Conservation (phyloP, 2,888 invertebrate species). For the Caradrina kadenii region DNA sequence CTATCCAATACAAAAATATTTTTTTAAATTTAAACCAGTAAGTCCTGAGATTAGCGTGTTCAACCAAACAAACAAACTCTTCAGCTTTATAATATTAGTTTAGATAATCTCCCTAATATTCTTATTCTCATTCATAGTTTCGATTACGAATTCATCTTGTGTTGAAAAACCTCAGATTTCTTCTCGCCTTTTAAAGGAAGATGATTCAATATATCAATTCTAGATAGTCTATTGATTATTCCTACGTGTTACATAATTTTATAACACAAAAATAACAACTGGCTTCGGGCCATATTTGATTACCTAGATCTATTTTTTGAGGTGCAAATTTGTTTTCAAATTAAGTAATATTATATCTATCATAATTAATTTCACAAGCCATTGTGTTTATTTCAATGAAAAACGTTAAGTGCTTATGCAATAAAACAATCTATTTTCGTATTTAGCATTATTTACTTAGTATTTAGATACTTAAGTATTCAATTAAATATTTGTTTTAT, state of each 20-base stretch:
- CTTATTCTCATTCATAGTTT: slow-evolving; percentile 9
- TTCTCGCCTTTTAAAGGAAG: slow-evolving; percentile 18
- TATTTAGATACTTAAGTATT: background rate
- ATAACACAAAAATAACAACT: slow-evolving; percentile 35
- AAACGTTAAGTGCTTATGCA: slow-evolving; percentile 11
- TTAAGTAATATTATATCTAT: slow-evolving; percentile 15
- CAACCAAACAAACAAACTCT: too few relatives aligned
- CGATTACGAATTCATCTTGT: slow-evolving; percentile 15
- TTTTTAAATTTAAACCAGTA: too few relatives aligned
- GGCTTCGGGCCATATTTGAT: slow-evolving; percentile 39
- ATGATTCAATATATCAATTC: background rate
- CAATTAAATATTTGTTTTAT: too few relatives aligned
- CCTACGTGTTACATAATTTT: slow-evolving; percentile 12
- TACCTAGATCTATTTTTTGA: slow-evolving; percentile 50
- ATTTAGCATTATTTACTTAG: slow-evolving; percentile 18
- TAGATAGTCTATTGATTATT: background rate
- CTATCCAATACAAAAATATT: too few relatives aligned
- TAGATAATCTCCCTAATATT: too few relatives aligned
- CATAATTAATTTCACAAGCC: slow-evolving; percentile 38
- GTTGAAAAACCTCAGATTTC: background rate
- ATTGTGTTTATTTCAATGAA: slow-evolving; percentile 41
- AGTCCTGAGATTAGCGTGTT: too few relatives aligned
- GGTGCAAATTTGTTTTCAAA: slow-evolving; percentile 31
- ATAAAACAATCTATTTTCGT: slow-evolving; percentile 11
- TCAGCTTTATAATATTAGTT: too few relatives aligned